A percentile compares a stretch with the other conserved stretches of the same genome.
phyloP scores from a whole-genome alignment of 1,140 invertebrate species.

The Macrocentrus cingulum region DNA sequence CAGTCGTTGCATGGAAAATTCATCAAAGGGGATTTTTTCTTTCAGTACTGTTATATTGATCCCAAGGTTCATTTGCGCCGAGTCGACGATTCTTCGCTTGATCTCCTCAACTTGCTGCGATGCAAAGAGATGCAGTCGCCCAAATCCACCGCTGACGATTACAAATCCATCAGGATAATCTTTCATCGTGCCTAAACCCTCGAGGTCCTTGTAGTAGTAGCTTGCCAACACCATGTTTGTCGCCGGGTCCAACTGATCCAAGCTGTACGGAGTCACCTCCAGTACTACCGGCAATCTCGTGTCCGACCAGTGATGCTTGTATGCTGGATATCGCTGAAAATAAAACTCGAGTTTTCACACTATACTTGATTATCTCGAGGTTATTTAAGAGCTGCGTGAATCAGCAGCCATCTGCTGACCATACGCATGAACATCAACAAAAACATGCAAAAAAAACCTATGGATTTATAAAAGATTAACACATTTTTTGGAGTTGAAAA shows the following conservation, averaged over 20 bases:
- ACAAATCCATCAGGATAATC: conserved; percentile 83
- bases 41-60: conserved; percentile 81
- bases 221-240: conserved; percentile 78
- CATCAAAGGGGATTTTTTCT: conserved; percentile 79
- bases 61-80: conserved; percentile 77
- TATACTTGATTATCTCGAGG: not conserved
- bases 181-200: conserved; percentile 72
- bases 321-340: conserved; percentile 82
- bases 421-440: no score
- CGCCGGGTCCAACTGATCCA: conserved; percentile 88
- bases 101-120: conserved; percentile 82
- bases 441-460: no score
- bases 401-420: not conserved
- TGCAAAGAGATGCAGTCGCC: conserved; percentile 86
- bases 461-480: no score
- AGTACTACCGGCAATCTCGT: conserved; percentile 82
- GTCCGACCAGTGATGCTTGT: conserved; percentile 96
- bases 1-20: conserved; percentile 83
- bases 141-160: conserved; percentile 84
- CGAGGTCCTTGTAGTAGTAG: conserved; percentile 93
- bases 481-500: no score
- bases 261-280: conserved; percentile 84
- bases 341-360: no score
- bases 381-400: not conserved
- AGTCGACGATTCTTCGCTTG: conserved; percentile 81